Percentiles rank a stretch among this genome's conserved stretches.
Conservation (phyloP, 2,797 vertebrate species). For the Staurois parvus region DNA sequence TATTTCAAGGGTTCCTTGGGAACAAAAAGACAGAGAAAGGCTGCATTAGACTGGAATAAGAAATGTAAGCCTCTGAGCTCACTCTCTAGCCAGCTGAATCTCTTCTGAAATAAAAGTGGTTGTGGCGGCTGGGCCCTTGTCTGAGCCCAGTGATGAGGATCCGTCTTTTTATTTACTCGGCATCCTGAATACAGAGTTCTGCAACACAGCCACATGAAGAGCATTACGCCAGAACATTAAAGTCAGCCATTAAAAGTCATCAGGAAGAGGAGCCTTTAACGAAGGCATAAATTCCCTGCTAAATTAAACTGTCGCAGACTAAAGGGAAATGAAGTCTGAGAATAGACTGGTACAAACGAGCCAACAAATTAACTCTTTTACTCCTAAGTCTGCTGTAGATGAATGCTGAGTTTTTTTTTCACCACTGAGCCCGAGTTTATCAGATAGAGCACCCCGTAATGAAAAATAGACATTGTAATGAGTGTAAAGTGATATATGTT, state of each 20-base stretch:
- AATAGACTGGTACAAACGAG: constrained; percentile 26
- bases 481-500: too few relatives aligned
- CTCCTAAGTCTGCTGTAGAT: too few relatives aligned
- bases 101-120: constrained; percentile 4
- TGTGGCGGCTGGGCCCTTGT: not conserved
- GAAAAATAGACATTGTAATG: too few relatives aligned
- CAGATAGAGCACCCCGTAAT: too few relatives aligned
- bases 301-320: constrained; percentile 57
- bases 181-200: constrained; percentile 25
- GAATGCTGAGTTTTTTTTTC: too few relatives aligned
- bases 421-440: too few relatives aligned
- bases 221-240: constrained; percentile 44
- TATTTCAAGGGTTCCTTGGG: too few relatives aligned
- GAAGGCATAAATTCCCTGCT: constrained; percentile 49
- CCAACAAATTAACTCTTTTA: constrained; percentile 30
- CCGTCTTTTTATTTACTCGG: constrained; percentile 40
- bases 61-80: not conserved
- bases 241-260: constrained; percentile 50
- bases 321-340: constrained; percentile 54
- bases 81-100: not conserved
- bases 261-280: constrained; percentile 52
- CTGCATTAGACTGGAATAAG: not conserved
- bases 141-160: not conserved
- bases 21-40: too few relatives aligned
- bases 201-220: constrained; percentile 40